These are phyloP conservation scores for Limulus polyphemus DNA, from an alignment of 2,888 invertebrate species.

Conservation along the genomic window DNA sequence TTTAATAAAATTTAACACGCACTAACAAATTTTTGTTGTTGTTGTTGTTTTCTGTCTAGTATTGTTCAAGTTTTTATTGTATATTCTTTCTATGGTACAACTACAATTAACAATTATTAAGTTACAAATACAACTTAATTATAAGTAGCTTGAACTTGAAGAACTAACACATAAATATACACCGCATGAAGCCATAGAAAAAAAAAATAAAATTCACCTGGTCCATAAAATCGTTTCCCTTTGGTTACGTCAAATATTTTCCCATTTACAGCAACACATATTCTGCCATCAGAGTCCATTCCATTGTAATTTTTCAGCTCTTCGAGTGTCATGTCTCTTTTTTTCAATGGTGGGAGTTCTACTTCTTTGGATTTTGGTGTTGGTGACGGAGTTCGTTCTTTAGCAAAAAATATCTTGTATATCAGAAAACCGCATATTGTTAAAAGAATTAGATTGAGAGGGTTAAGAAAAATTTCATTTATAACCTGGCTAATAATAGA, in stretches of 20 bases:
- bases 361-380: constrained; percentile 9
- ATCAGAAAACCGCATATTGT: constrained; percentile 11
- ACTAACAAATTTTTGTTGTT: too few species aligned
- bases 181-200: too few species aligned
- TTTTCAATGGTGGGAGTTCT: constrained; percentile 28
- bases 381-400: constrained; percentile 3
- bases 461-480: constrained; percentile 2
- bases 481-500: too few species aligned
- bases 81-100: too few species aligned
- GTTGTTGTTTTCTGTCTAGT: too few species aligned
- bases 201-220: constrained; percentile 68
- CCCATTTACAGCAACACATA: constrained; percentile 84
- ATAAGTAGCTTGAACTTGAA: too few species aligned
- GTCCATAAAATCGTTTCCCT: constrained; percentile 83
- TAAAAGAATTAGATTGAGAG: constrained; percentile 16
- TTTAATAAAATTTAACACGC: too few species aligned
- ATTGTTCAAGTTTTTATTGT: too few species aligned
- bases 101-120: too few species aligned
- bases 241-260: constrained; percentile 88
- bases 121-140: too few species aligned
- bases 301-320: constrained; percentile 81
- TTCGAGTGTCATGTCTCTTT: constrained; percentile 72
- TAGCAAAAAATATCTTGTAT: constrained; percentile 14
- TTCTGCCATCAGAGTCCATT: constrained; percentile 63
- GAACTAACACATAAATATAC: too few species aligned